phyloP scores from a whole-genome alignment of 2,797 vertebrate species.

The Semaprochilodus insignis region DNA sequence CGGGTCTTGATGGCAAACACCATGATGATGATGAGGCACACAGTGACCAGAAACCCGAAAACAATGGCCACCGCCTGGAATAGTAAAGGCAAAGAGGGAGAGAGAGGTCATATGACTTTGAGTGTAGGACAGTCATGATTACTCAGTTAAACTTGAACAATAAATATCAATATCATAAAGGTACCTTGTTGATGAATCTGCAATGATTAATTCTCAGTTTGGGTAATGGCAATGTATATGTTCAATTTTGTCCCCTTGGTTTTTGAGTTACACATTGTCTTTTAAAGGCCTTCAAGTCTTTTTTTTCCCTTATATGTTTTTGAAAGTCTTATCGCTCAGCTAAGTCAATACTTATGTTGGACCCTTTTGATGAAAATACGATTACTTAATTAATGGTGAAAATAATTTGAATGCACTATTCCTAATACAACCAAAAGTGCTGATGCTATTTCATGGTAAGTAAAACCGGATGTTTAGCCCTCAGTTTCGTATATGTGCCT shows the following conservation, averaged over 20 bases:
- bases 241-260: too few relatives aligned
- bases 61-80: conserved; percentile 89
- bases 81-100: background rate
- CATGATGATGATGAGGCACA: conserved; percentile 86
- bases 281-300: too few relatives aligned
- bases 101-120: background rate
- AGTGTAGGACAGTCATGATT: background rate
- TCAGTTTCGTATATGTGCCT: background rate
- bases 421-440: background rate
- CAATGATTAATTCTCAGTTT: background rate
- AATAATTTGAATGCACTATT: background rate
- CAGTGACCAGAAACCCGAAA: conserved; percentile 83
- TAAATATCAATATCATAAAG: background rate
- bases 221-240: too few relatives aligned
- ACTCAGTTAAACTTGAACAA: background rate
- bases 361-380: background rate
- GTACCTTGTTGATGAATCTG: background rate
- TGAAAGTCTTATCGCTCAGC: background rate
- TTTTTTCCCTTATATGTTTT: too few relatives aligned
- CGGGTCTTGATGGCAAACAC: conserved; percentile 90
- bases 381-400: background rate
- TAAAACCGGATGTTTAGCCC: background rate
- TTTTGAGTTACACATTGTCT: too few relatives aligned
- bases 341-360: background rate
- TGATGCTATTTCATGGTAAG: background rate